These are phyloP conservation scores for Cotesia typhae DNA, from an alignment of 1,140 invertebrate genomes.

Conservation along the genomic window DNA sequence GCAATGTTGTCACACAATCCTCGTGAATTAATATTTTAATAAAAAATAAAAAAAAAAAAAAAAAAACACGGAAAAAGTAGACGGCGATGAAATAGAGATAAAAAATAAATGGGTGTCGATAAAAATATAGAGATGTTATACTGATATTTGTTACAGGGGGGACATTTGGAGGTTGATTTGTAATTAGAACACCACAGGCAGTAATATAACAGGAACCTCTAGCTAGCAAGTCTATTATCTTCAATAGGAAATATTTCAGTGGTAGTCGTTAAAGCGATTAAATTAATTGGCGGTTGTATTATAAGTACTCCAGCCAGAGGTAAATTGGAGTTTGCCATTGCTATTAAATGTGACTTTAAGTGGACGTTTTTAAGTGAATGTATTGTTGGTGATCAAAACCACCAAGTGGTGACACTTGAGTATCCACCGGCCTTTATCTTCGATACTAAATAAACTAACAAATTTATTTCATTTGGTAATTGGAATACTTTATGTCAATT, in stretches of 20 bases:
- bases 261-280: constrained; percentile 19
- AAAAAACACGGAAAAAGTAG: background rate
- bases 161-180: background rate
- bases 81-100: background rate
- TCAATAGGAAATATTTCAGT: background rate
- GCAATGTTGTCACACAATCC: background rate
- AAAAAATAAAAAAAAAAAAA: background rate
- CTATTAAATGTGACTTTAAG: constrained; percentile 3
- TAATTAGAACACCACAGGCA: constrained; percentile 3
- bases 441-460: too few species aligned
- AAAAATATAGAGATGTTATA: background rate
- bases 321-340: constrained; percentile 6
- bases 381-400: background rate
- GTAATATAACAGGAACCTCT: too few species aligned
- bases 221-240: background rate
- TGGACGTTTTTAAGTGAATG: background rate
- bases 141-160: background rate
- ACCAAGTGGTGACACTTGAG: too few species aligned
- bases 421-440: too few species aligned
- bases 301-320: constrained; percentile 2
- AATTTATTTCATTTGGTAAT: too few species aligned
- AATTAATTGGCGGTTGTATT: constrained; percentile 18
- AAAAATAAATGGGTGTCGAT: constrained; percentile 16
- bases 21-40: constrained; percentile 17
- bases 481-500: too few species aligned